phyloP scores from a whole-genome alignment of 1,140 invertebrate genomes.

The Aphaenogaster rudis region DNA sequence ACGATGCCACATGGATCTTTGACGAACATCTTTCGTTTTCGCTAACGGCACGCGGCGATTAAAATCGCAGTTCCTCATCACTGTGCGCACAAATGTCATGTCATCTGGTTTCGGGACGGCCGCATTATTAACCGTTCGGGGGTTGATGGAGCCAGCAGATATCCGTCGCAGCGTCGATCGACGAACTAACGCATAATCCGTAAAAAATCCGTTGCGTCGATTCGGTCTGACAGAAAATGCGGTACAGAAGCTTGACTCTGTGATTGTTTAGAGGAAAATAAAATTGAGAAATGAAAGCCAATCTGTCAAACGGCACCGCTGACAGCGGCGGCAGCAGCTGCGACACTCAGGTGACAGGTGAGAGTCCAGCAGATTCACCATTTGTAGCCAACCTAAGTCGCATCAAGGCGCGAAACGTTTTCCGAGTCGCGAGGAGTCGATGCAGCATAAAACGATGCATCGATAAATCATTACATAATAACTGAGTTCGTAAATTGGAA shows the following conservation, averaged over 20 bases:
- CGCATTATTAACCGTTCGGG: constrained; percentile 26
- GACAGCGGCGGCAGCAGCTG: neutral
- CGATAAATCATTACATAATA: neutral
- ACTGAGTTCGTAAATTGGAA: neutral
- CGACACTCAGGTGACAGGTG: neutral
- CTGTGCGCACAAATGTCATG: constrained; percentile 33
- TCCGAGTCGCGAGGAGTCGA: too few species aligned
- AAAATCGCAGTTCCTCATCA: constrained; percentile 44
- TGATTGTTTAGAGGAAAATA: neutral
- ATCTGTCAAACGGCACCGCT: constrained; percentile 20
- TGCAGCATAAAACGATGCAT: neutral
- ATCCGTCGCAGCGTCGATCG: neutral
- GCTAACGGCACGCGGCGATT: constrained; percentile 4
- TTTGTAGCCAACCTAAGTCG: neutral
- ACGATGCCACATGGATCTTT: constrained; percentile 96
- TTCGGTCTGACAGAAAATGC: neutral
- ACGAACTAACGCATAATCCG: constrained; percentile 3
- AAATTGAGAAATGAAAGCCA: neutral
- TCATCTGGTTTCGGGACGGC: constrained; percentile 13
- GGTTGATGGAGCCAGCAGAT: neutral
- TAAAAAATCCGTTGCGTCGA: neutral
- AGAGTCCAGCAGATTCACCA: neutral
- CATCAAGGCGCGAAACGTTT: too few species aligned
- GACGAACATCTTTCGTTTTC: constrained; percentile 87
- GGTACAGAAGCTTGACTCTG: neutral